A percentile compares a stretch with the other conserved stretches of the same genome.
Evolutionary conservation across 2,888 invertebrate species (phyloP).

Genomic region (Eulithis testata): DNA sequence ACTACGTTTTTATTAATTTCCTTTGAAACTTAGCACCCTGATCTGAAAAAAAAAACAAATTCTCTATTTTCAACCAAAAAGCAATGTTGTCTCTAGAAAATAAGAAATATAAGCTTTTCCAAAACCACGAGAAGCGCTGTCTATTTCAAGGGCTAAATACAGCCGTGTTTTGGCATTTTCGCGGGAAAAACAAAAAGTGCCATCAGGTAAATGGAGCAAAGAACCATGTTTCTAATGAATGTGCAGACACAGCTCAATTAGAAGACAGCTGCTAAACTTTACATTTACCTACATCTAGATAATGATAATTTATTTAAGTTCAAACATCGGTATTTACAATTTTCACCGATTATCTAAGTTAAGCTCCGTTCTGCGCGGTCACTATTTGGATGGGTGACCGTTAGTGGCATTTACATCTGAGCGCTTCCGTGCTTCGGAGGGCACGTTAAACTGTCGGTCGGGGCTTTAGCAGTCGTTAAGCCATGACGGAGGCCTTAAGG

Average conservation of each 20-base stretch:
- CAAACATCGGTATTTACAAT: too few relatives aligned
- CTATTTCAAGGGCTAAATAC: constrained; percentile 21
- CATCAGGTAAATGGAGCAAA: constrained; percentile 61
- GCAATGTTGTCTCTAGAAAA: constrained; percentile 2
- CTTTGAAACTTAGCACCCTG: too few relatives aligned
- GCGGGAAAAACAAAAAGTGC: constrained; percentile 39
- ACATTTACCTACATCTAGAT: neutral
- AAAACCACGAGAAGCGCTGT: constrained; percentile 7
- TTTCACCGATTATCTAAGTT: too few relatives aligned
- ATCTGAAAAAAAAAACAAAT: neutral
- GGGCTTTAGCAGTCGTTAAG: too few relatives aligned
- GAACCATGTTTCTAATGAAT: constrained; percentile 46
- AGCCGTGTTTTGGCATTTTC: constrained; percentile 21
- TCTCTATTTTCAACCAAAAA: neutral
- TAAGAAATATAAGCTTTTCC: constrained; percentile 31
- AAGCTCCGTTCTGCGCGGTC: too few relatives aligned
- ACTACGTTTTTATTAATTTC: too few relatives aligned
- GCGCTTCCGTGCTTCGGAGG: too few relatives aligned
- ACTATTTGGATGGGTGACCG: too few relatives aligned
- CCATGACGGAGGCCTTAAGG: too few relatives aligned
- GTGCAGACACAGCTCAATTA: constrained; percentile 22
- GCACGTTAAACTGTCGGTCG: too few relatives aligned
- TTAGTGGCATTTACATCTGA: too few relatives aligned
- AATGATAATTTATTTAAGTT: too few relatives aligned
- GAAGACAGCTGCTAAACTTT: constrained; percentile 3